Percentiles rank a stretch among this genome's conserved stretches.
Evolutionary conservation across 2,113 vertebrate species (phyloP).

Genomic region (Anhinga anhinga): DNA sequence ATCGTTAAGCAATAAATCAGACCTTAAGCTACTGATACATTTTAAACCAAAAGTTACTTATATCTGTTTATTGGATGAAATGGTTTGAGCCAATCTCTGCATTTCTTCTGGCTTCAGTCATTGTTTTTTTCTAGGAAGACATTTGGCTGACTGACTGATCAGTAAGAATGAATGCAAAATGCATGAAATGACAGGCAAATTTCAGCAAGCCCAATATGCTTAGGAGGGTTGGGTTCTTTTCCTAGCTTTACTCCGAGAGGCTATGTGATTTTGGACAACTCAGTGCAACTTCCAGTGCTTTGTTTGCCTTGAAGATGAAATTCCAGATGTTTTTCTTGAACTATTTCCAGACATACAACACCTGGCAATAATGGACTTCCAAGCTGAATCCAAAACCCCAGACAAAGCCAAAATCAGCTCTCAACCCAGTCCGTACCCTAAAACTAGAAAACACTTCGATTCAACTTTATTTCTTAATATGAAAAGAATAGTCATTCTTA

Average conservation of each 20-base stretch:
- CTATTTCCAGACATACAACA: not conserved
- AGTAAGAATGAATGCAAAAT: not conserved
- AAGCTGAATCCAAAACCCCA: not conserved
- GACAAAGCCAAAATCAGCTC: not conserved
- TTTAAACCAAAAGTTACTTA: not conserved
- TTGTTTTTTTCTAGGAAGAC: not conserved
- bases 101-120: not conserved
- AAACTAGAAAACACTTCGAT: not conserved
- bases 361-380: not conserved
- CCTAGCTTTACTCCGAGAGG: not conserved
- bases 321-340: conserved; percentile 17
- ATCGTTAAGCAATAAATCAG: not conserved
- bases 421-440: not conserved
- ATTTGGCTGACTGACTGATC: not conserved
- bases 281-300: not conserved
- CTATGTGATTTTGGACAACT: not conserved
- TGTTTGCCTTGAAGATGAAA: not conserved
- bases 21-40: not conserved
- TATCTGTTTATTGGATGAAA: not conserved
- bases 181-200: not conserved
- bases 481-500: not conserved
- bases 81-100: not conserved
- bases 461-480: not conserved
- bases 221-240: not conserved
- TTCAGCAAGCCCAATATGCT: not conserved